Percentiles rank a stretch among this genome's conserved stretches.
These are phyloP conservation scores for Atta texana DNA, from an alignment of 1,140 invertebrate species.

Conservation along the genomic window DNA sequence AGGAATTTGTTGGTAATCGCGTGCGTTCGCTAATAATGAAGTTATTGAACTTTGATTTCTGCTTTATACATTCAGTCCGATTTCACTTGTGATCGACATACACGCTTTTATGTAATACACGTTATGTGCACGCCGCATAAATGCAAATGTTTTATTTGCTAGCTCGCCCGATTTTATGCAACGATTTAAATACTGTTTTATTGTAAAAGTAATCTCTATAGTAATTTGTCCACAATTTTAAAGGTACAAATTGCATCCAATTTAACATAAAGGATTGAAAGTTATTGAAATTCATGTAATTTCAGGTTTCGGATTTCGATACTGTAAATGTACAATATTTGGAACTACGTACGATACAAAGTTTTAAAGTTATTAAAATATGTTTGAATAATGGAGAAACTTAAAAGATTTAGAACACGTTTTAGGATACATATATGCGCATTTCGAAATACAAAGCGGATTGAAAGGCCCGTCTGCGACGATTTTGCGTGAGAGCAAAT, in stretches of 20 bases:
- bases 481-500: conserved; percentile 39
- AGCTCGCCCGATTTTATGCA: background rate
- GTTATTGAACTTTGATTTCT: conserved; percentile 77
- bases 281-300: background rate
- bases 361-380: background rate
- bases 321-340: background rate
- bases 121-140: conserved; percentile 38
- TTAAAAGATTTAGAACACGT: background rate
- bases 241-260: background rate
- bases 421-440: background rate
- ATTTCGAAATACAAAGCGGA: background rate
- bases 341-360: background rate
- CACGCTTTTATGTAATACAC: conserved; percentile 65
- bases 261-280: conserved; percentile 2
- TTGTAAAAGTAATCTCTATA: conserved; percentile 7
- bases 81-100: conserved; percentile 70
- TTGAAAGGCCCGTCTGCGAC: conserved; percentile 8
- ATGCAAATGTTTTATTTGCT: conserved; percentile 61
- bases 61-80: conserved; percentile 71
- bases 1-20: conserved; percentile 27
- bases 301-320: background rate
- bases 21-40: conserved; percentile 67
- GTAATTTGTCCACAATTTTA: background rate
- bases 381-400: background rate
- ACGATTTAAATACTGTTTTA: background rate